Evolutionary conservation across 2,113 vertebrate genomes (phyloP).

Genomic region (Scomber japonicus): DNA sequence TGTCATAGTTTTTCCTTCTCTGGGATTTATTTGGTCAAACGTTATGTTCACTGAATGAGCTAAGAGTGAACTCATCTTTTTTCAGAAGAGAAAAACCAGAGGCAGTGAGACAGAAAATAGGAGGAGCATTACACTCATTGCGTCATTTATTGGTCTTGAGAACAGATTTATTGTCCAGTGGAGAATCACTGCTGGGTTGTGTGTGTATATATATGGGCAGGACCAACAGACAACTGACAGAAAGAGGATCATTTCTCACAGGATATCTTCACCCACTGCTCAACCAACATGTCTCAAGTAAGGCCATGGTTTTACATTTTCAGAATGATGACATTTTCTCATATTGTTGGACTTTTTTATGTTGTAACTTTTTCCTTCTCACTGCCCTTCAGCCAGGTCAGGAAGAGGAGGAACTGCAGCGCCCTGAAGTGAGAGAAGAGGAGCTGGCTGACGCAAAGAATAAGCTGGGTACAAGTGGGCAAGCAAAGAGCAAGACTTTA

Average conservation of each 20-base stretch:
- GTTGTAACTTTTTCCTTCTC: background rate
- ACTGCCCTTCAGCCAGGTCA: slow-evolving; percentile 58
- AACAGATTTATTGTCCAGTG: slow-evolving; percentile 62
- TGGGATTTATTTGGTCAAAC: slow-evolving; percentile 4
- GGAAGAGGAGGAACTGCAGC: slow-evolving; percentile 85
- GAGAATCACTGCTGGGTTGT: slow-evolving; percentile 50
- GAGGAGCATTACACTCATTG: slow-evolving; percentile 60
- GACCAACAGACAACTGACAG: slow-evolving; percentile 21
- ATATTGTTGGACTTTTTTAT: background rate
- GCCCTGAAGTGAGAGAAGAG: slow-evolving; percentile 91
- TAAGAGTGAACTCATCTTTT: slow-evolving; percentile 46
- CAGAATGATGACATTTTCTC: background rate
- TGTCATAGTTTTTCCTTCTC: background rate
- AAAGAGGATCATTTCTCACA: slow-evolving; percentile 10
- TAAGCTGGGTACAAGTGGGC: slow-evolving; percentile 85
- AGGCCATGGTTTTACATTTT: slow-evolving; percentile 27
- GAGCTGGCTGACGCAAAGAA: slow-evolving; percentile 89
- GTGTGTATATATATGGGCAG: slow-evolving; percentile 25
- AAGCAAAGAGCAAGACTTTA: slow-evolving; percentile 93
- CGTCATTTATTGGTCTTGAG: slow-evolving; percentile 51
- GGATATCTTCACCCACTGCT: slow-evolving; percentile 23
- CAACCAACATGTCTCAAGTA: slow-evolving; percentile 79
- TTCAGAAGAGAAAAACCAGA: slow-evolving; percentile 37
- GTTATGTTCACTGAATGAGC: slow-evolving; percentile 5
- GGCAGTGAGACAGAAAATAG: slow-evolving; percentile 37